Percentiles rank a stretch among this genome's conserved stretches.
Conservation (phyloP, 2,888 invertebrate species). For the Meta bourneti region DNA sequence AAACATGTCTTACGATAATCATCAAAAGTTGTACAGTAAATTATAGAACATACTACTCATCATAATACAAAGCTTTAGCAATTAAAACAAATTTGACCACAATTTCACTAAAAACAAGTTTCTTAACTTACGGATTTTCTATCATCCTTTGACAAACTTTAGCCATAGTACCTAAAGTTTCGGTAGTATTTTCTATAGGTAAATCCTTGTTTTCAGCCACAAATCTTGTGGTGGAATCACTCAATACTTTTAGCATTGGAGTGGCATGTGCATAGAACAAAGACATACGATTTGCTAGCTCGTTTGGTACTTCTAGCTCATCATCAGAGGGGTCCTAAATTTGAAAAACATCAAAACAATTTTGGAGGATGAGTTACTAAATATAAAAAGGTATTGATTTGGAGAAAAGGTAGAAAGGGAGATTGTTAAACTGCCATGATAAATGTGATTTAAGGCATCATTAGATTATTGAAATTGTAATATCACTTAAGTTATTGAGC, state of each 20-base stretch:
- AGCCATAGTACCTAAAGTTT: constrained; percentile 96
- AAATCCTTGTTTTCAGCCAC: constrained; percentile 89
- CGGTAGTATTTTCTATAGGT: constrained; percentile 94
- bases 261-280: constrained; percentile 96
- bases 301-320: constrained; percentile 83
- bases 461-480: no score
- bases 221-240: constrained; percentile 93
- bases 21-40: no score
- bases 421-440: no score
- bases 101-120: neutral
- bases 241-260: constrained; percentile 93
- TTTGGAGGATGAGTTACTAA: neutral
- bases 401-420: no score
- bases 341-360: neutral
- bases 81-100: no score
- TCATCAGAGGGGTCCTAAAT: constrained; percentile 77
- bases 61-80: no score
- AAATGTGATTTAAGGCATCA: no score
- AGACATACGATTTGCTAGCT: constrained; percentile 94
- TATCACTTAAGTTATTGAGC: no score
- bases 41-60: no score
- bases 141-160: constrained; percentile 95
- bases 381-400: neutral
- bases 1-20: no score
- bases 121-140: constrained; percentile 90